A percentile compares a stretch with the other conserved stretches of the same genome.
Evolutionary conservation across 2,797 vertebrate species (phyloP).

Genomic region (Myoxocephalus aenaeus): DNA sequence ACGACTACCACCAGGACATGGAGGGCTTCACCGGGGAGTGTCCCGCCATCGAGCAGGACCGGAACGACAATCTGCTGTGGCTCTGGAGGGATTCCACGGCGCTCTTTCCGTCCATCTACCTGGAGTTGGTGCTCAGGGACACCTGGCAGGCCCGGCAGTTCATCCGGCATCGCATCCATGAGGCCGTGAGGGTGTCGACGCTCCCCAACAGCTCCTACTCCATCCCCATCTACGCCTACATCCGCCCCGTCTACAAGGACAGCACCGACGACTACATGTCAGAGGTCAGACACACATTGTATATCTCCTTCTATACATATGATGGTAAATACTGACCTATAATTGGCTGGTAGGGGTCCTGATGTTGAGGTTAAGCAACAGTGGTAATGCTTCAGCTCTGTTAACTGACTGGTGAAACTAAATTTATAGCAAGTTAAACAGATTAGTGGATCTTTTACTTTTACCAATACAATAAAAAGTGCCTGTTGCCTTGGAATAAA

Average conservation of each 20-base stretch:
- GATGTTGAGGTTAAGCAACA: background rate
- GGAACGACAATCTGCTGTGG: constrained; percentile 87
- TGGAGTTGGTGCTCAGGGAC: constrained; percentile 76
- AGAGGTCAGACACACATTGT: constrained; percentile 73
- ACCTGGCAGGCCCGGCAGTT: constrained; percentile 75
- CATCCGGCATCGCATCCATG: constrained; percentile 84
- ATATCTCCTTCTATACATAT: background rate
- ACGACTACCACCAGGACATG: constrained; percentile 80
- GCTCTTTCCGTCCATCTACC: constrained; percentile 87
- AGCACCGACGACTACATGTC: constrained; percentile 78
- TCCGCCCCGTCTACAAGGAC: constrained; percentile 86
- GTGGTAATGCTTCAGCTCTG: no score
- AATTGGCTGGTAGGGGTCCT: constrained; percentile 43
- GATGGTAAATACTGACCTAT: background rate
- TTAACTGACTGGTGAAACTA: no score
- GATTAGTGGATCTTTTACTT: no score
- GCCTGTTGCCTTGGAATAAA: no score
- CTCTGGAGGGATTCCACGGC: constrained; percentile 87
- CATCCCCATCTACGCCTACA: constrained; percentile 86
- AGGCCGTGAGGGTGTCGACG: constrained; percentile 83
- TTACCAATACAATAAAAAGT: no score
- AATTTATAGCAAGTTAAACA: no score
- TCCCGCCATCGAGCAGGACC: constrained; percentile 77
- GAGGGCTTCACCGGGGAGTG: constrained; percentile 81
- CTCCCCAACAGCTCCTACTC: constrained; percentile 65